Evolutionary conservation across 2,797 vertebrate genomes (phyloP).

Genomic region (Sparus aurata): DNA sequence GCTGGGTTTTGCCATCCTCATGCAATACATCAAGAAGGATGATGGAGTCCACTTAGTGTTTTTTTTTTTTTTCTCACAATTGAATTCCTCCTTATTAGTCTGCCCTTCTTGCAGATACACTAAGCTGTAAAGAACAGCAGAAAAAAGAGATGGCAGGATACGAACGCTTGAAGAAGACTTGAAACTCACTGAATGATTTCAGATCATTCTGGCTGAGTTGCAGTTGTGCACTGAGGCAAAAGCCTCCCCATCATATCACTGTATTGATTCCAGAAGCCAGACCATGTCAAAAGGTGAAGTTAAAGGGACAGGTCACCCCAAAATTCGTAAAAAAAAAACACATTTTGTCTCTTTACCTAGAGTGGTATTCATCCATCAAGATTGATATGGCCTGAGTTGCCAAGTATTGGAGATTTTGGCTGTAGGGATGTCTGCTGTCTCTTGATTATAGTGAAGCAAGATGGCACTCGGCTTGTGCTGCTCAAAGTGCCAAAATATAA

Average conservation of each 20-base stretch:
- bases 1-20: slow-evolving; percentile 8
- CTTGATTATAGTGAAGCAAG: no score
- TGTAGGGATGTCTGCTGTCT: no score
- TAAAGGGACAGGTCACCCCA: neutral
- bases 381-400: no score
- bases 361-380: no score
- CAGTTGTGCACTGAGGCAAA: slow-evolving; percentile 25
- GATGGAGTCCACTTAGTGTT: slow-evolving; percentile 30
- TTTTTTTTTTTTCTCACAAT: slow-evolving; percentile 7
- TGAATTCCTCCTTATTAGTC: slow-evolving; percentile 38
- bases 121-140: slow-evolving; percentile 3
- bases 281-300: slow-evolving; percentile 15
- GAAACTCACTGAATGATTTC: slow-evolving; percentile 22
- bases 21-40: slow-evolving; percentile 37
- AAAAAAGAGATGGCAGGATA: slow-evolving; percentile 6
- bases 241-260: slow-evolving; percentile 6
- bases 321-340: no score
- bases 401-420: no score
- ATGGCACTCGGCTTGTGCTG: no score
- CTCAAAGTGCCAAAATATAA: no score
- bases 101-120: slow-evolving; percentile 17
- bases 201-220: slow-evolving; percentile 35
- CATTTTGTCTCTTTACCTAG: no score
- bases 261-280: slow-evolving; percentile 33
- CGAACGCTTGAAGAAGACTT: slow-evolving; percentile 25